phyloP scores from a whole-genome alignment of 2,888 invertebrate species.

The Dinocampus coccinellae region DNA sequence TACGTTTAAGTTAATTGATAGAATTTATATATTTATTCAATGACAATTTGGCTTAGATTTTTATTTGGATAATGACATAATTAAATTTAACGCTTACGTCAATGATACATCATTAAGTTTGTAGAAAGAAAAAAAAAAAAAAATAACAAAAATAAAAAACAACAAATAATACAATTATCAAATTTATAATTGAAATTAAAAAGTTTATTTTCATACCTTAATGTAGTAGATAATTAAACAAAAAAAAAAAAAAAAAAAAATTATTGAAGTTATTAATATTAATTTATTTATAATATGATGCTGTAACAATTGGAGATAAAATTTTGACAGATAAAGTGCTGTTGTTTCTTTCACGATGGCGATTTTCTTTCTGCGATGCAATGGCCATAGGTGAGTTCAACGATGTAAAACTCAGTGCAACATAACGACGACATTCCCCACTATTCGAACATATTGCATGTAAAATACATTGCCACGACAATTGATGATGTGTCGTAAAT shows the following conservation, averaged over 20 bases:
- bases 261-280: neutral
- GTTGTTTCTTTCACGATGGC: neutral
- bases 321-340: neutral
- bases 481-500: neutral
- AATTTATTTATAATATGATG: neutral
- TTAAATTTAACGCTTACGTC: neutral
- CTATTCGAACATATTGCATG: neutral
- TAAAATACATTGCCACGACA: conserved; percentile 1
- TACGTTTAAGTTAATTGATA: no score
- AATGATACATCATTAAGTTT: no score
- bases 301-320: neutral
- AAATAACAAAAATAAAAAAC: no score
- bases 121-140: no score
- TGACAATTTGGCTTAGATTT: neutral
- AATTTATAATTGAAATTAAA: no score
- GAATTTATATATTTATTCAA: no score
- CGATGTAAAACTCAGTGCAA: neutral
- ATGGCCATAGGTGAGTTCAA: neutral
- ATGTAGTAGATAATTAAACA: neutral
- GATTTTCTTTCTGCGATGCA: neutral
- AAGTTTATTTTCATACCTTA: neutral
- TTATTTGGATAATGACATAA: neutral
- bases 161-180: no score
- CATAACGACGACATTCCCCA: conserved; percentile 7
- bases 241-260: no score